Conservation (phyloP, 2,797 vertebrate genomes). For the Gambelia wislizenii region DNA sequence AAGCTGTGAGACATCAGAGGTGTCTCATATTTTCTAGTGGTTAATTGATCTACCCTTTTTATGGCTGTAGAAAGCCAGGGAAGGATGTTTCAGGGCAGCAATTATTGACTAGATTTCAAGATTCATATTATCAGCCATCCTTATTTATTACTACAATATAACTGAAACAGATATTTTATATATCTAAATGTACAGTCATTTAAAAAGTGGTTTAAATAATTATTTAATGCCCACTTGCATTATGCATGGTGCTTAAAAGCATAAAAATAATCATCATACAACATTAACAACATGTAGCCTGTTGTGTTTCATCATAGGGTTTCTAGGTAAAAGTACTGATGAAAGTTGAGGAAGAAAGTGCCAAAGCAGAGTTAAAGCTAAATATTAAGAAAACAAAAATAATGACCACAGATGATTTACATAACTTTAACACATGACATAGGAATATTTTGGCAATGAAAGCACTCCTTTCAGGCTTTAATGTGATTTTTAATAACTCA, state of each 20-base stretch:
- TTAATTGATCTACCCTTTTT: slow-evolving; percentile 8
- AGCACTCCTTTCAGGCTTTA: no score
- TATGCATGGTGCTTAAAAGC: no score
- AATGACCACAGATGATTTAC: no score
- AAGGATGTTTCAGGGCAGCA: not conserved
- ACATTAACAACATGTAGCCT: not conserved
- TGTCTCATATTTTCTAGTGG: not conserved
- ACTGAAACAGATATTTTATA: not conserved
- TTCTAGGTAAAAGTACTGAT: no score
- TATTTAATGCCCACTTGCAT: not conserved
- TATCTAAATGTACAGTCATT: not conserved
- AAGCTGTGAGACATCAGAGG: not conserved
- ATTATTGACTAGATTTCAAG: slow-evolving; percentile 15
- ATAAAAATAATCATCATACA: not conserved
- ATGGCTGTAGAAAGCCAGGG: not conserved
- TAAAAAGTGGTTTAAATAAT: not conserved
- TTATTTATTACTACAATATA: not conserved
- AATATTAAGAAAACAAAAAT: no score
- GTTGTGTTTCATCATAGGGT: no score
- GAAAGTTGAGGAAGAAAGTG: no score
- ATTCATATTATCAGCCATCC: not conserved
- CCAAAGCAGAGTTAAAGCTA: no score
- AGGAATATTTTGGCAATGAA: no score
- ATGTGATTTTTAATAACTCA: no score
- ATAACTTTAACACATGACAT: no score